Conservation (phyloP, 2,888 invertebrate species). For the Drosophila meridiana region DNA sequence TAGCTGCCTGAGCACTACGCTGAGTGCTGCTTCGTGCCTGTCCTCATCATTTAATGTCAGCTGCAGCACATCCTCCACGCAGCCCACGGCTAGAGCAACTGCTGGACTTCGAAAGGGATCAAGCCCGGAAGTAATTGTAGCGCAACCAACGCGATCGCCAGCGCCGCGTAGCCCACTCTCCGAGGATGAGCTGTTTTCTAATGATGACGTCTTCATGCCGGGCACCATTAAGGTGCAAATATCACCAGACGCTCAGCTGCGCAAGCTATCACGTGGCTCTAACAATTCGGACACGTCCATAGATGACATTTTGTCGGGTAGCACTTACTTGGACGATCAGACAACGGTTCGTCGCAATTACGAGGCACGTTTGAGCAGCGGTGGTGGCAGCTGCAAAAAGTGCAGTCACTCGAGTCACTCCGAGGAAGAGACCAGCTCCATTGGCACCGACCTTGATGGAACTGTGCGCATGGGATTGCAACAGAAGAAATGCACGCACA, state of each 20-base stretch:
- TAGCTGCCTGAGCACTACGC: slow-evolving; percentile 83
- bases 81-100: slow-evolving; percentile 67
- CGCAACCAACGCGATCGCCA: slow-evolving; percentile 88
- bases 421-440: slow-evolving; percentile 90
- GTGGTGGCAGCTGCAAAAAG: slow-evolving; percentile 86
- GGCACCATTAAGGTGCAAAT: slow-evolving; percentile 87
- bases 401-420: slow-evolving; percentile 91
- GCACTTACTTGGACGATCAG: slow-evolving; percentile 87
- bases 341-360: slow-evolving; percentile 85
- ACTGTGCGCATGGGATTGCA: slow-evolving; percentile 92
- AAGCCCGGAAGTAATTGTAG: slow-evolving; percentile 86
- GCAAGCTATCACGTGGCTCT: slow-evolving; percentile 85
- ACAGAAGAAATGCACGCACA: slow-evolving; percentile 92
- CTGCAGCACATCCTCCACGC: slow-evolving; percentile 82
- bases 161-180: slow-evolving; percentile 87
- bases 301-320: slow-evolving; percentile 87
- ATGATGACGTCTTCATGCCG: slow-evolving; percentile 88
- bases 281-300: slow-evolving; percentile 89
- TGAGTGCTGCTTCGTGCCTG: slow-evolving; percentile 83
- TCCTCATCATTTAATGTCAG: slow-evolving; percentile 82
- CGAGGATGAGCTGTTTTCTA: slow-evolving; percentile 87
- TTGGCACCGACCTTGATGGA: slow-evolving; percentile 92
- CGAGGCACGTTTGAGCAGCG: slow-evolving; percentile 86
- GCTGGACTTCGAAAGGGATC: slow-evolving; percentile 71
- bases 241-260: slow-evolving; percentile 86